phyloP scores from a whole-genome alignment of 2,113 vertebrate species.

The Onychorhynchus coronatus region DNA sequence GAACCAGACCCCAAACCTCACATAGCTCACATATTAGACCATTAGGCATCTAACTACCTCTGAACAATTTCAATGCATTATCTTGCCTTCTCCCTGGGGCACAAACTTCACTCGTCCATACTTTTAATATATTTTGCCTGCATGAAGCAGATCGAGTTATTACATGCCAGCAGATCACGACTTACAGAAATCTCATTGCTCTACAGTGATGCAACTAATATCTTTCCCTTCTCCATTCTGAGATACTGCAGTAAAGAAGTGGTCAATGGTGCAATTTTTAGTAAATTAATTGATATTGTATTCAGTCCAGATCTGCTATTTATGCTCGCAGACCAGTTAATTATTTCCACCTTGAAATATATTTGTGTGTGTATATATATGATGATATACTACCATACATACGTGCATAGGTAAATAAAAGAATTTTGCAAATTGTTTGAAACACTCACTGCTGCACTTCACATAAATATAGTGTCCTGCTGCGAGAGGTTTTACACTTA shows the following conservation, averaged over 20 bases:
- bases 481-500: neutral
- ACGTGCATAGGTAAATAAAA: neutral
- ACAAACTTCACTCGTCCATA: slow-evolving; percentile 83
- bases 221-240: slow-evolving; percentile 56
- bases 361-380: neutral
- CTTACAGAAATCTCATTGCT: slow-evolving; percentile 81
- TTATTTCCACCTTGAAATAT: slow-evolving; percentile 47
- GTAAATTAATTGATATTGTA: slow-evolving; percentile 60
- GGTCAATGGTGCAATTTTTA: slow-evolving; percentile 36
- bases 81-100: slow-evolving; percentile 85
- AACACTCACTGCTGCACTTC: neutral
- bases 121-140: slow-evolving; percentile 90
- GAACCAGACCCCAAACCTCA: slow-evolving; percentile 86
- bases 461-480: neutral
- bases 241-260: slow-evolving; percentile 45
- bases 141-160: slow-evolving; percentile 82
- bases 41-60: slow-evolving; percentile 89
- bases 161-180: slow-evolving; percentile 78
- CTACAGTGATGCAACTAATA: slow-evolving; percentile 60
- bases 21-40: slow-evolving; percentile 87
- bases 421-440: neutral
- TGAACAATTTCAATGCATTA: slow-evolving; percentile 87
- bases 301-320: slow-evolving; percentile 37
- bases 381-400: neutral
- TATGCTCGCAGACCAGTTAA: slow-evolving; percentile 52